Conservation (phyloP, 2,113 vertebrate genomes). For the Mastomys natalensis region DNA sequence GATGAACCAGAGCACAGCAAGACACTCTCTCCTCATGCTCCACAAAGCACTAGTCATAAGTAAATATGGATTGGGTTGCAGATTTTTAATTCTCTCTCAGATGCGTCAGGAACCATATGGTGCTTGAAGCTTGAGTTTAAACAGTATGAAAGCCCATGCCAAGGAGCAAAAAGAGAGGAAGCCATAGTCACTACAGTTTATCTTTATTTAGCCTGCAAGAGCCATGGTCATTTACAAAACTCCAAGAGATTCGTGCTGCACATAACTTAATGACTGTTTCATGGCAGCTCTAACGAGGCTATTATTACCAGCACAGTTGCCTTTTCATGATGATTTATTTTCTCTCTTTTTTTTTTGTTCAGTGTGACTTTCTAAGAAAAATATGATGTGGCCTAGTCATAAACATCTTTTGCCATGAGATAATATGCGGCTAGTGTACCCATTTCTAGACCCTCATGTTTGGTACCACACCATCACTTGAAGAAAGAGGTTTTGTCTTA, state of each 20-base stretch:
- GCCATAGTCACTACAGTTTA: conserved; percentile 36
- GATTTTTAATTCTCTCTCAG: neutral
- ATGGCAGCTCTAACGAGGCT: conserved; percentile 65
- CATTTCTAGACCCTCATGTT: neutral
- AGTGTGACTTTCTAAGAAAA: conserved; percentile 68
- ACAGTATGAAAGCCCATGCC: conserved; percentile 5
- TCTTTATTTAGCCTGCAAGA: conserved; percentile 75
- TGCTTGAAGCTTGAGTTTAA: neutral
- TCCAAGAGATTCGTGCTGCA: conserved; percentile 63
- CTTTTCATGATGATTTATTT: conserved; percentile 68
- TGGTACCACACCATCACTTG: neutral
- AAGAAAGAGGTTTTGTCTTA: neutral
- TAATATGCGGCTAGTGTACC: neutral
- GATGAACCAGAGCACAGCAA: neutral
- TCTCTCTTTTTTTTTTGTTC: conserved; percentile 60
- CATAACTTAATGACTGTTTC: conserved; percentile 77
- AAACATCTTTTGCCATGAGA: conserved; percentile 20
- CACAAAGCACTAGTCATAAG: neutral
- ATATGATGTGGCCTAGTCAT: conserved; percentile 54
- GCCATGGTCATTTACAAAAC: conserved; percentile 66
- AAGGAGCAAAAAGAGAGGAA: conserved; percentile 48
- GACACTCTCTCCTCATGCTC: neutral
- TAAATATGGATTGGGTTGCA: neutral
- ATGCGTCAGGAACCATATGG: neutral
- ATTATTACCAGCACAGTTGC: conserved; percentile 73